Percentiles rank a stretch among this genome's conserved stretches.
Evolutionary conservation across 2,113 vertebrate species (phyloP).

Genomic region (Lophotis ruficrista): DNA sequence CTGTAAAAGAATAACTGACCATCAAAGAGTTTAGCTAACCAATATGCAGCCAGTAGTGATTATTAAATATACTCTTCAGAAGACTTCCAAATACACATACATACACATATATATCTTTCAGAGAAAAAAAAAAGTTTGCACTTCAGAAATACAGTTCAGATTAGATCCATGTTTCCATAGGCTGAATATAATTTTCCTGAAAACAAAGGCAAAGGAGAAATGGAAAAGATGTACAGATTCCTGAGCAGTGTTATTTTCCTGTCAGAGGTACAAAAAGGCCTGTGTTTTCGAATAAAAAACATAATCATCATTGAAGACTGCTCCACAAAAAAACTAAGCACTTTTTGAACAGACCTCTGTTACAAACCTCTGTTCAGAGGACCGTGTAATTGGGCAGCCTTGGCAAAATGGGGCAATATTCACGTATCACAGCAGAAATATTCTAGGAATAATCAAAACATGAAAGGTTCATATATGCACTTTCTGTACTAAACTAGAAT

Average conservation of each 20-base stretch:
- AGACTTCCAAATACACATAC: neutral
- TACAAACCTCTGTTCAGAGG: neutral
- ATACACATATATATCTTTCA: neutral
- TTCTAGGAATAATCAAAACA: neutral
- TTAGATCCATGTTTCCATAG: neutral
- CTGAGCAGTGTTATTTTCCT: neutral
- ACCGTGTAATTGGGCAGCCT: neutral
- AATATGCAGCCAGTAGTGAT: neutral
- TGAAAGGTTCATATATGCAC: neutral
- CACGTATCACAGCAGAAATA: neutral
- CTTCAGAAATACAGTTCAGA: neutral
- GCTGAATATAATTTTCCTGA: neutral
- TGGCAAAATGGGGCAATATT: neutral
- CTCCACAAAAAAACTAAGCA: neutral
- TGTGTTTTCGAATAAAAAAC: neutral
- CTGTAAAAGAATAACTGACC: neutral
- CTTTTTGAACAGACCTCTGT: neutral
- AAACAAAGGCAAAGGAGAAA: constrained; percentile 23
- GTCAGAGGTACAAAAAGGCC: neutral
- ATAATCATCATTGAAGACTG: neutral
- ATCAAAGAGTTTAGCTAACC: neutral
- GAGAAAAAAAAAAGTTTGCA: neutral
- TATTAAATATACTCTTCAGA: neutral
- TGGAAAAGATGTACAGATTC: neutral
- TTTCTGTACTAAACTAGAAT: neutral